Evolutionary conservation across 2,888 invertebrate species (phyloP).

Genomic region (Tetranychus piercei): DNA sequence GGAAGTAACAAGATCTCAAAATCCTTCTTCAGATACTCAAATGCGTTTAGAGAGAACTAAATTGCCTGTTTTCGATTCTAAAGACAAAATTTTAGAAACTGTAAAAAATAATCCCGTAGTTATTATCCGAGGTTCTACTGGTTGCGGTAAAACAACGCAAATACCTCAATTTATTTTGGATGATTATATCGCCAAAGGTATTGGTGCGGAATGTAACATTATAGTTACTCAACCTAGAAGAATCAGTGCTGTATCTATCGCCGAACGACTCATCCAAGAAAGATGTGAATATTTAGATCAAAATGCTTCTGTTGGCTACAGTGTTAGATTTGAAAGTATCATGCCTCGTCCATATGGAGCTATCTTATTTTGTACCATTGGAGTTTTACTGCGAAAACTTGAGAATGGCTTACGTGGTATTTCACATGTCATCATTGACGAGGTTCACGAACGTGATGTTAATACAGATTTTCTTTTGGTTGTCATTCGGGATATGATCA

Average conservation of each 20-base stretch:
- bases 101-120: conserved; percentile 44
- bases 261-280: conserved; percentile 63
- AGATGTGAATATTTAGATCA: conserved; percentile 42
- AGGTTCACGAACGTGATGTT: conserved; percentile 78
- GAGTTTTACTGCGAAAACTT: conserved; percentile 60
- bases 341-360: conserved; percentile 33
- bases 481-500: conserved; percentile 56
- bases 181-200: conserved; percentile 31
- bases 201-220: conserved; percentile 39
- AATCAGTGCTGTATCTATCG: conserved; percentile 50
- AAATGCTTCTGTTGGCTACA: conserved; percentile 55
- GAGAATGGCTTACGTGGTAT: conserved; percentile 49
- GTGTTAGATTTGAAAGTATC: conserved; percentile 49
- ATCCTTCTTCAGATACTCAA: not conserved
- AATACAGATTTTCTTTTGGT: conserved; percentile 77
- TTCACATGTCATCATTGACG: conserved; percentile 77
- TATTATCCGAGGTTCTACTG: conserved; percentile 76
- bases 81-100: conserved; percentile 8
- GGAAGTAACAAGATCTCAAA: not conserved
- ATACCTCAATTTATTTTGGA: conserved; percentile 86
- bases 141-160: conserved; percentile 56
- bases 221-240: conserved; percentile 79
- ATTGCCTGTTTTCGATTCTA: conserved; percentile 13
- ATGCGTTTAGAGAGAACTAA: not conserved
- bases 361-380: conserved; percentile 62